Base-by-base conservation (phyloP, 2,113 vertebrate genomes). In the Tricholaema leucomelas region DNA sequence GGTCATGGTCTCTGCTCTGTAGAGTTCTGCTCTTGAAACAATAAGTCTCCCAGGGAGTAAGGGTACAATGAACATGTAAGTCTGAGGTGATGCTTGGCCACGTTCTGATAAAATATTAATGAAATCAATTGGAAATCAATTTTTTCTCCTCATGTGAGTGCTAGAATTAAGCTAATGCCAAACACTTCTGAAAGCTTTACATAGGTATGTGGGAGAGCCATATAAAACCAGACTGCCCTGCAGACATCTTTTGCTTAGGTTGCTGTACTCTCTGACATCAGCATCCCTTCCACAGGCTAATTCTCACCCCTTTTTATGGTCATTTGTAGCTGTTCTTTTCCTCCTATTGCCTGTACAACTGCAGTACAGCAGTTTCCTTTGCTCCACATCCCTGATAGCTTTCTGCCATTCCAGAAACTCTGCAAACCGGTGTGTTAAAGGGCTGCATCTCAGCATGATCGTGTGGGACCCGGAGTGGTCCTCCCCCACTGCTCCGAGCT, bases 381-480 rank as follows among this genome's bases (percentile, higher is more conserved):
- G 27, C n/a, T 50, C 14, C n/a, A 2, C 25, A 23, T 14, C 42
- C 30, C 46, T 60, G 65, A 27, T n/a, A 17, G 5, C 20, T 15
- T 12, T 31, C 44, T 2, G 5, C 27, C 6, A 0, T 27, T 19
- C 33, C 79, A 79, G 71, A 86, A 42, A 12, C 25, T 0, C 0
- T 9, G 21, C 31, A 44, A 5, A n/a, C 17, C 40, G 28, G 2
- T 1, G 4, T 3, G 0, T 19, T 24, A 30, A 4, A 23, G 36
- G 30, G 31, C n/a, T 58, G 21, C 7, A 5, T 23, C n/a, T 19
- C 30, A 4, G 30, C 58, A 0, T 9, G 24, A 8, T 3, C 35
- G 54, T 6, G 25, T 0, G 2, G 67, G 33, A 11, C 50, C 15
- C 46, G 35, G 15, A 33, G 27, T 1, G 1, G 23, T 30, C 15